Evolutionary conservation across 2,888 invertebrate genomes (phyloP).

Genomic region (Pseudococcus jackbeardsleyi): DNA sequence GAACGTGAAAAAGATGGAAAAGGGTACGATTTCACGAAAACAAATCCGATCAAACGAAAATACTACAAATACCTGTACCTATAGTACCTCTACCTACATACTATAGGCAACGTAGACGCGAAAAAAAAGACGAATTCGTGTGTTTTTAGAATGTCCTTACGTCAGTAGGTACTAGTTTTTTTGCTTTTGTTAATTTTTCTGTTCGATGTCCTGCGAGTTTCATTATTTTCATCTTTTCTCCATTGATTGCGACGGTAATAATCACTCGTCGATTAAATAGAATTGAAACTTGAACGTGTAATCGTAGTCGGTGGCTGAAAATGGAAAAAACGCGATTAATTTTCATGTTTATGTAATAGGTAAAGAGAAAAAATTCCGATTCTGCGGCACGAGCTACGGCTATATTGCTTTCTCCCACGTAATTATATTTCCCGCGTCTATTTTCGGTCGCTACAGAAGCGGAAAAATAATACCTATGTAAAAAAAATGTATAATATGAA

Average conservation of each 20-base stretch:
- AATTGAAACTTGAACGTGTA: background rate
- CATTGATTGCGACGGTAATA: background rate
- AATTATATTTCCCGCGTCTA: background rate
- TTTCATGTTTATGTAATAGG: background rate
- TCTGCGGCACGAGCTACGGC: background rate
- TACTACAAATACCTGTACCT: background rate
- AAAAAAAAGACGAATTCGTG: background rate
- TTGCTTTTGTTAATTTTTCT: background rate
- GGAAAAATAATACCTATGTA: background rate
- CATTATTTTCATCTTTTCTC: constrained; percentile 4
- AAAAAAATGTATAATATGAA: background rate
- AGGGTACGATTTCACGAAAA: background rate
- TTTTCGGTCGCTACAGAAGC: background rate
- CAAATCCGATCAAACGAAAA: background rate
- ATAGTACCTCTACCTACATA: too few relatives aligned
- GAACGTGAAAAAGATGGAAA: too few relatives aligned
- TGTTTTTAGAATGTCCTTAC: background rate
- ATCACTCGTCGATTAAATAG: background rate
- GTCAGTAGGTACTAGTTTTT: too few relatives aligned
- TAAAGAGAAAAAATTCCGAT: background rate
- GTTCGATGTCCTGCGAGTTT: background rate
- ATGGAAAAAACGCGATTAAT: background rate
- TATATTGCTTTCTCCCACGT: background rate
- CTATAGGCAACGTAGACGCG: too few relatives aligned
- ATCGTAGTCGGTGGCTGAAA: too few relatives aligned